Evolutionary conservation across 2,888 invertebrate species (phyloP).

Genomic region (Tinea semifulvella): DNA sequence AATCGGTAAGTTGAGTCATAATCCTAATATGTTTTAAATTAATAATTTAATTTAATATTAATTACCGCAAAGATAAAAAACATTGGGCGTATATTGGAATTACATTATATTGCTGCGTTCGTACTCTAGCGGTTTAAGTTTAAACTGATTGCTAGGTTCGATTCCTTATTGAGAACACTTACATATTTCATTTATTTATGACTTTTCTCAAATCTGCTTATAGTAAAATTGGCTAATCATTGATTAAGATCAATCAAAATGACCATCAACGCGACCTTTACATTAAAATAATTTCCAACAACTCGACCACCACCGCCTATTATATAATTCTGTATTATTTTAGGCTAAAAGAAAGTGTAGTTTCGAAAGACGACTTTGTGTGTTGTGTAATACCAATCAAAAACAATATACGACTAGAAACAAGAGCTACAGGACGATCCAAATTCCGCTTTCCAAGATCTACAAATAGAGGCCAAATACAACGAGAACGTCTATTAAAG

Average conservation of each 20-base stretch:
- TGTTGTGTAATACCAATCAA: conserved; percentile 38
- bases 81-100: no score
- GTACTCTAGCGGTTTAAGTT: no score
- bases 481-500: conserved; percentile 4
- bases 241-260: no score
- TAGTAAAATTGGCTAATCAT: no score
- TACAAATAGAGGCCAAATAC: conserved; percentile 2
- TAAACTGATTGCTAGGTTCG: no score
- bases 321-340: not conserved
- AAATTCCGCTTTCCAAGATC: conserved; percentile 9
- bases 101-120: no score
- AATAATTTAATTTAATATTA: no score
- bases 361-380: conserved; percentile 22
- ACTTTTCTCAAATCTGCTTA: no score
- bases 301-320: no score
- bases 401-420: conserved; percentile 17
- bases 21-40: not conserved
- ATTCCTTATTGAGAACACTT: not conserved
- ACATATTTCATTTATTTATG: not conserved
- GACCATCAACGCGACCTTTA: no score
- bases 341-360: conserved; percentile 15
- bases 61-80: no score
- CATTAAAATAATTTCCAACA: no score
- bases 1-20: not conserved
- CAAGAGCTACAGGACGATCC: not conserved